Evolutionary conservation across 2,797 vertebrate species (phyloP), one percentile per base, ranked within the genome.

Genomic region (Melanotaenia parkinsoni): DNA sequence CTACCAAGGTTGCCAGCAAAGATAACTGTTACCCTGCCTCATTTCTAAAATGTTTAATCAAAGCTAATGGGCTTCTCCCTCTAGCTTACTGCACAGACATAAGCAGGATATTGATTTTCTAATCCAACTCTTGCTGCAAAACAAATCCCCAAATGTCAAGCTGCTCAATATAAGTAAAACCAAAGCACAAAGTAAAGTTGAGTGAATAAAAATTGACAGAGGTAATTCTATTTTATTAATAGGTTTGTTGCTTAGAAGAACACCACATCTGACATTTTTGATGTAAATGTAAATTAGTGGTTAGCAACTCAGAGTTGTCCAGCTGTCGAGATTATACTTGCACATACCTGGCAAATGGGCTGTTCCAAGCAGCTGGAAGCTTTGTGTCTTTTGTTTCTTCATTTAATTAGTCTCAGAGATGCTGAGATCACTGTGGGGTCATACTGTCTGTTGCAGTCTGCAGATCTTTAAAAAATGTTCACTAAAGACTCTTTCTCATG

Each of bases 71-170:
- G 38, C 26, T 35, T 37, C 30, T 63, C 13, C 28, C 38, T 45
- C 50, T 26, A 50, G 26, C 28, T 51, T 28, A 8, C 14, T 16
- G 47, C 24, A 53, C 35, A 73, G 61, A 72, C 30, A 58, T 30
- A 13, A 47, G 35, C 26, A 14, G 24, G 12, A 4, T 62, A 64
- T 68, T 65, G 56, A 65, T 65, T n/a, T 22, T 76, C 38, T 67
- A 20, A 5, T 62, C 18, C 9, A 58, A 60, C 37, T 67, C 63
- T 38, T 1, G 1, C 43, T 50, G 38, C 20, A 69, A 68, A 43
- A 30, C 43, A 35, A 67, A 58, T 68, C 40, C 37, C 38, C 37
- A 76, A 79, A 76, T 76, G 51, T 59, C 72, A 69, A 56, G 22
- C 16, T 30, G 8, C 14, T 58, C 24, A 32, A 32, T 1, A 7